Evolutionary conservation across 2,797 vertebrate species (phyloP).

Genomic region (Onychomys arenicola): DNA sequence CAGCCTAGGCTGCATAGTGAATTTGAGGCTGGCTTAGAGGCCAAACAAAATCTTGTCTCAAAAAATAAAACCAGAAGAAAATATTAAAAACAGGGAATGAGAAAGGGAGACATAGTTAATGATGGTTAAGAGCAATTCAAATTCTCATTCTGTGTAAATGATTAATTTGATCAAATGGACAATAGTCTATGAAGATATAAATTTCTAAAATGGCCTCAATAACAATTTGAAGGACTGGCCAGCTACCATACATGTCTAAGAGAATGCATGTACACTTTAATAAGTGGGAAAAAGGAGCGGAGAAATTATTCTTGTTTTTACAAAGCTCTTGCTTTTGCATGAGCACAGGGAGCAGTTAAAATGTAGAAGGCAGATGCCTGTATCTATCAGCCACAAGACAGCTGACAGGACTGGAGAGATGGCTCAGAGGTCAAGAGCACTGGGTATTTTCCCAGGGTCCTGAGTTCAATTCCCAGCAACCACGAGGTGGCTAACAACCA

Average conservation of each 20-base stretch:
- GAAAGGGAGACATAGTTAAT: background rate
- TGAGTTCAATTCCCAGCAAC: too few relatives aligned
- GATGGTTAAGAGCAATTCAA: background rate
- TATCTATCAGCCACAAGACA: background rate
- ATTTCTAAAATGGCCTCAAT: background rate
- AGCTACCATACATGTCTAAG: background rate
- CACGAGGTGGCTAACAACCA: too few relatives aligned
- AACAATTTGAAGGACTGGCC: background rate
- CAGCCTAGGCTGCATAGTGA: background rate
- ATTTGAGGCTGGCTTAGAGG: background rate
- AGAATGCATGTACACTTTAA: background rate
- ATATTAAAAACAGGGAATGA: background rate
- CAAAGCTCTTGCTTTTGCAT: background rate
- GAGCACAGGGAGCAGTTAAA: background rate
- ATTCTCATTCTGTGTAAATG: background rate
- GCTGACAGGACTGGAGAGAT: too few relatives aligned
- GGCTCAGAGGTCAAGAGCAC: too few relatives aligned
- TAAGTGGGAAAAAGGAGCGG: background rate
- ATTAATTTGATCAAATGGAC: background rate
- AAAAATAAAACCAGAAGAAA: background rate
- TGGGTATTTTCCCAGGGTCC: too few relatives aligned
- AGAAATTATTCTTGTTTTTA: background rate
- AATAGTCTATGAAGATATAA: constrained; percentile 39
- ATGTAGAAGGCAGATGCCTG: background rate
- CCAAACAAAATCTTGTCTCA: background rate